Base-by-base conservation (phyloP, 2,888 invertebrate genomes). In the Agonopterix alstromeriana region DNA sequence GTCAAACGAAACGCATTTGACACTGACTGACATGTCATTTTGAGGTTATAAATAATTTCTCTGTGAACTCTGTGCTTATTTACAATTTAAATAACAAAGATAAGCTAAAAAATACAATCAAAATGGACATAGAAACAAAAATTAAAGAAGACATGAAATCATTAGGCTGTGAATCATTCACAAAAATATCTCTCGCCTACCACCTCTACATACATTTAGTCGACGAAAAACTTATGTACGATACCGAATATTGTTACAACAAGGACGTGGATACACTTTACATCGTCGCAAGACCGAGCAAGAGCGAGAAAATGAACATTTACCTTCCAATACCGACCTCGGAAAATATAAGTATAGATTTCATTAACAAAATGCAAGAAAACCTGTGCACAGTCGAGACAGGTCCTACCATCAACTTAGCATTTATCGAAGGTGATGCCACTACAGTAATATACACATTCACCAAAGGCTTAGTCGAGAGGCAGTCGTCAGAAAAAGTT, bases 191-290 rank as follows among this genome's bases (percentile, higher is more conserved):
- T 2, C 65, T 89, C 2, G 83, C 88, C 0, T 86, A 77, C 51
- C 75, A 82, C 47, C 60, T 89, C 9, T 89, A 87, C 57, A 70
- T 87, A 9, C 70, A 87, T 56, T 71, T 89, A 48, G 76, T 87
- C 0, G 89, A 89, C 53, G 77, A 83, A 45, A 85, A 85, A 63
- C 64, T 82, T 1, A 89, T 89, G 88, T 83, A 87, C 56, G 89
- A 89, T 49, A 83, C 84, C 0, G 85, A 87, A 61, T 88, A 88
- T 53, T 83, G 80, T 42, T 89, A 77, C 54, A 86, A 88, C 51
- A 82, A 71, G 49, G 86, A 88, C 43, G 72, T 88, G 42, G 79
- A 85, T 46, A 77, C 78, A 0, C 58, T 88, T 1, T 89, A 89
- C 53, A 70, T 89, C 3, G 81, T 86, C 1, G 89, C 87, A 0